Evolutionary conservation across 2,888 invertebrate genomes (phyloP).

Genomic region (Sphaerophoria taeniata): DNA sequence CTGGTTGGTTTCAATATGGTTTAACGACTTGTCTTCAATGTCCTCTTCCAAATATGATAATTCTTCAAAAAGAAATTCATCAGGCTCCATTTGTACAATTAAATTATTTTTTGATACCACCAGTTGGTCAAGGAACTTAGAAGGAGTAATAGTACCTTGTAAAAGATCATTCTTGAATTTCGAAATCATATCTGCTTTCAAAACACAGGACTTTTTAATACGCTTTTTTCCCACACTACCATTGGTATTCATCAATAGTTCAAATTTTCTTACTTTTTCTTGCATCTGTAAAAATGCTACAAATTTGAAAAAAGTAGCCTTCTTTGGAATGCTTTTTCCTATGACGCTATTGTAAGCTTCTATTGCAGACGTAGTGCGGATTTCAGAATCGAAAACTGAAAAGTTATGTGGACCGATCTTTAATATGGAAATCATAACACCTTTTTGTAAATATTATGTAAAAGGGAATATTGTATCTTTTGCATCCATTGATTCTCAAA

Average conservation of each 20-base stretch:
- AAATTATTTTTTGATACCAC: slow-evolving; percentile 30
- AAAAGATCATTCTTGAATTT: slow-evolving; percentile 26
- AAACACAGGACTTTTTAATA: slow-evolving; percentile 48
- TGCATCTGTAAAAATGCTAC: slow-evolving; percentile 50
- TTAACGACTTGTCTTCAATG: slow-evolving; percentile 45
- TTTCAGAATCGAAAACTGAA: slow-evolving; percentile 60
- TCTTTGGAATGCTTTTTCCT: slow-evolving; percentile 54
- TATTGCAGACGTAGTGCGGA: slow-evolving; percentile 54
- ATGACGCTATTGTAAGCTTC: slow-evolving; percentile 53
- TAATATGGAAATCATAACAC: slow-evolving; percentile 52
- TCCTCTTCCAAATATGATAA: slow-evolving; percentile 33
- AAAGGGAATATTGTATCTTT: slow-evolving; percentile 55
- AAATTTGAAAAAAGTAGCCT: slow-evolving; percentile 49
- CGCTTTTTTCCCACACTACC: slow-evolving; percentile 47
- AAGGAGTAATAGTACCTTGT: slow-evolving; percentile 21
- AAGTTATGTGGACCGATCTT: slow-evolving; percentile 53
- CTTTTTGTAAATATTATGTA: slow-evolving; percentile 46
- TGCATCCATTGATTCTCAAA: slow-evolving; percentile 56
- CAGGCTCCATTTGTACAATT: slow-evolving; percentile 30
- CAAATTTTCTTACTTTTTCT: slow-evolving; percentile 45
- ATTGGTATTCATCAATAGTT: slow-evolving; percentile 49
- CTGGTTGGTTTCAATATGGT: slow-evolving; percentile 48
- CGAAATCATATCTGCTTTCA: slow-evolving; percentile 39
- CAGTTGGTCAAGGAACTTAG: slow-evolving; percentile 16
- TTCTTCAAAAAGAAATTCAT: slow-evolving; percentile 30